Conservation (phyloP, 2,113 vertebrate genomes). For the Balaeniceps rex region DNA sequence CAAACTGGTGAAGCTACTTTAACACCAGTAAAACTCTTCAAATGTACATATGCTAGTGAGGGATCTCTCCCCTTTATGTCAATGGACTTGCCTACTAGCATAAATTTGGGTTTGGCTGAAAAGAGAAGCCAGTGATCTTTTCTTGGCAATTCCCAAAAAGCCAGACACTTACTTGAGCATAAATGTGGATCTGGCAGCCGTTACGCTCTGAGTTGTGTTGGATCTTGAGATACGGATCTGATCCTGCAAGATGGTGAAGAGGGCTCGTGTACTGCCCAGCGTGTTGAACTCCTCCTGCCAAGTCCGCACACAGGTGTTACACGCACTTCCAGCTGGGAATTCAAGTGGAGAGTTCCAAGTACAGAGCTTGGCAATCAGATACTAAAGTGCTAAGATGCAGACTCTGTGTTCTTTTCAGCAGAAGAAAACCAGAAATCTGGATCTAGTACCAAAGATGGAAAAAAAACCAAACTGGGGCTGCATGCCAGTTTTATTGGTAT, state of each 20-base stretch:
- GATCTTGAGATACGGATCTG: neutral
- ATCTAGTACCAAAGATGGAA: neutral
- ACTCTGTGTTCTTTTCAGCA: neutral
- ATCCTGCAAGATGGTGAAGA: constrained; percentile 7
- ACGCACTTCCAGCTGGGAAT: neutral
- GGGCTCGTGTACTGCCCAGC: constrained; percentile 13
- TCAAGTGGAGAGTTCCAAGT: neutral
- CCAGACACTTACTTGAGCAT: neutral
- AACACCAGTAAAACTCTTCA: neutral
- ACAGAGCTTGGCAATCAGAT: neutral
- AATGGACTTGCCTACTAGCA: neutral
- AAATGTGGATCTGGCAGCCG: neutral
- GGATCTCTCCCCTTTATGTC: neutral
- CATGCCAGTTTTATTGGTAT: neutral
- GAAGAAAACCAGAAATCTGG: neutral
- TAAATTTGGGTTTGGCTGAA: neutral
- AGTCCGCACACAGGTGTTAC: constrained; percentile 8
- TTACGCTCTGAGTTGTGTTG: neutral
- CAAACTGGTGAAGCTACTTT: neutral
- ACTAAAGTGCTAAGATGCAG: neutral
- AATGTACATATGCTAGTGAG: neutral
- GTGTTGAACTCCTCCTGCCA: neutral
- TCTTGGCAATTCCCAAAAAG: constrained; percentile 1
- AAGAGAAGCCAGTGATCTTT: neutral
- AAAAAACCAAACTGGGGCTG: neutral